Evolutionary conservation across 2,888 invertebrate species (phyloP).

Genomic region (Clitarchus hookeri): DNA sequence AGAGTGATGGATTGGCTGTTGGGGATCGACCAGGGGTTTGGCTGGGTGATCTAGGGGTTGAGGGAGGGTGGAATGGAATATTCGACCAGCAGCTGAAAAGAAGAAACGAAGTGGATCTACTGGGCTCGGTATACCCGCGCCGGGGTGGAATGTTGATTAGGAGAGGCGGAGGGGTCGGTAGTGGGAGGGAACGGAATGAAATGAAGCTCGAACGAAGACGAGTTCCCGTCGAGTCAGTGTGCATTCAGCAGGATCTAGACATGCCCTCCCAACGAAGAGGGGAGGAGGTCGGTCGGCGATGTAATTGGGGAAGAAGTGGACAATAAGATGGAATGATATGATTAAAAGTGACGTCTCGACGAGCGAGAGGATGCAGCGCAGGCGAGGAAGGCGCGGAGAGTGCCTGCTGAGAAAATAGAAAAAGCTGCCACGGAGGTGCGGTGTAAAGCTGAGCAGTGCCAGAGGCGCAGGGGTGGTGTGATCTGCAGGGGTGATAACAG

Average conservation of each 20-base stretch:
- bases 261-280: too few relatives aligned
- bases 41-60: not conserved
- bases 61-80: not conserved
- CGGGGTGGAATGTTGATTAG: too few relatives aligned
- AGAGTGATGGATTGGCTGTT: not conserved
- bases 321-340: slow-evolving; percentile 14
- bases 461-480: not conserved
- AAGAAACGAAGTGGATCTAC: not conserved
- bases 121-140: too few relatives aligned
- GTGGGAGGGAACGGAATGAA: too few relatives aligned
- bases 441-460: not conserved
- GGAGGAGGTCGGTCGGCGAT: not conserved
- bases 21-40: not conserved
- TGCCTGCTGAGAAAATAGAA: not conserved
- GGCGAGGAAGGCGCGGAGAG: not conserved
- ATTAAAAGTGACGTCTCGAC: not conserved
- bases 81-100: not conserved
- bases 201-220: too few relatives aligned
- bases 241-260: too few relatives aligned
- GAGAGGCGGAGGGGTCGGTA: too few relatives aligned
- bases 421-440: not conserved
- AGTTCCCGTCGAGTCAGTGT: too few relatives aligned
- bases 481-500: not conserved
- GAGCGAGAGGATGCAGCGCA: not conserved
- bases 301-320: not conserved